Base-by-base conservation (phyloP, 2,888 invertebrate genomes). In the Drepana falcataria region DNA sequence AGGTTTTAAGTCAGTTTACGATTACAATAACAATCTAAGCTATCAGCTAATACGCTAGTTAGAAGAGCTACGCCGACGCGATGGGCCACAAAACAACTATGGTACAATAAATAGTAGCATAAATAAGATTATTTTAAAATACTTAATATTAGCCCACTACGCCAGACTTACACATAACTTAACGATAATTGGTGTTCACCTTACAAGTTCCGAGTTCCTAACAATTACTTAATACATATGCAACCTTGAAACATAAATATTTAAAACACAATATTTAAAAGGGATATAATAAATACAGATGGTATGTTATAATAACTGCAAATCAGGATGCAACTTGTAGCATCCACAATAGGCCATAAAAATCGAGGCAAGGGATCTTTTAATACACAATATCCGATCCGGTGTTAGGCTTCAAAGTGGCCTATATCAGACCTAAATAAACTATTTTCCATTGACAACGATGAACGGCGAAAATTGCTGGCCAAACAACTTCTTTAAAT, bases 141-240 rank as follows among this genome's bases (percentile, higher is more conserved):
- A 56, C 51, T 53, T 49, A 54, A 52, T 53, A 48, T 57, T 55
- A 35, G 53, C 48, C 53, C 48, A 54, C 49, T 48, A 60, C 55
- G 51, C 51, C 54, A 54, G 53, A 58, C 58, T 53, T 59, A 58
- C 57, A 33, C 40, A 33, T 35, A 7, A 41, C 66, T 66, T 72
- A 51, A 77, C 55, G 61, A 51, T 77, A 82, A 74, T 81, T 84
- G 84, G 84, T 84, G 83, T 84, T 81, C 73, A 71, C 73, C 73
- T 78, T 82, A 81, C 80, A 79, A 64, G 66, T 65, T 71, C 40
- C 51, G 40, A 34, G 35, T 34, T 49, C 48, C 48, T 49, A 35
- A 49, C 37, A 59, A 49, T 55, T 52, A 55, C 60, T 55, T 49
- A 53, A 37, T 51, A 52, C 47, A 49, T 49, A 52, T 48, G 48